Evolutionary conservation across 1,140 invertebrate genomes (phyloP), one percentile per base, ranked within the genome.

Genomic region (Pinna nobilis): DNA sequence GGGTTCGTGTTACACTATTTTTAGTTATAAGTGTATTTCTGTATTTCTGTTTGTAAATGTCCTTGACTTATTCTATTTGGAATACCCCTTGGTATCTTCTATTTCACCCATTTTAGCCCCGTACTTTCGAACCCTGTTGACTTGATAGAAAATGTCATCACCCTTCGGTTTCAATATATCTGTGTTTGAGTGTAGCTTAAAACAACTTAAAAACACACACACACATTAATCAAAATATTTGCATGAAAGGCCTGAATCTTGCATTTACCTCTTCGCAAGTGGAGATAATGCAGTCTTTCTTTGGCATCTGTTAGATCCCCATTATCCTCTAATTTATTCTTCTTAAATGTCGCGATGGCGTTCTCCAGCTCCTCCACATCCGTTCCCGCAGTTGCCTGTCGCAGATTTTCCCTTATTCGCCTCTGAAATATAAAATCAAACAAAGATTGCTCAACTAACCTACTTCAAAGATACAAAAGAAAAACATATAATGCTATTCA

Each of bases 261-360:
- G 30, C 13, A 39, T 28, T 61, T 68, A 84, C 82, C 80, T 82
- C 74, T 77, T 25, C 73, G 70, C 2, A 80, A 61, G 50, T 71
- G 72, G 6, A 84, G 68, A 41, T 53, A 82, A 15, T 77, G 20
- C 11, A 82, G 70, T 63, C 77, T 77, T 28, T 82, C 77, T 25
- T 66, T 35, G 30, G 82, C 82, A 9, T 74, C 75, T 23, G 72
- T 78, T 25, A 71, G 64, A 60, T 84, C 82, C 2, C 82, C 82
- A 50, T 77, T 76, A 63, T 84, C 82, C 28, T 82, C 78, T 6
- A 82, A 50, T 28, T 77, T 74, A 44, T 80, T 65, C 13, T 66
- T 78, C 69, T 84, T 74, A 67, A 84, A 84, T n/a, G 44, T 32
- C 3, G 30, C 49, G 6, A 82, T 79, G 11, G 68, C 71, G 20